Percentiles rank a stretch among this genome's conserved stretches.
Evolutionary conservation across 2,888 invertebrate species (phyloP).

Genomic region (Agonum fuliginosum): DNA sequence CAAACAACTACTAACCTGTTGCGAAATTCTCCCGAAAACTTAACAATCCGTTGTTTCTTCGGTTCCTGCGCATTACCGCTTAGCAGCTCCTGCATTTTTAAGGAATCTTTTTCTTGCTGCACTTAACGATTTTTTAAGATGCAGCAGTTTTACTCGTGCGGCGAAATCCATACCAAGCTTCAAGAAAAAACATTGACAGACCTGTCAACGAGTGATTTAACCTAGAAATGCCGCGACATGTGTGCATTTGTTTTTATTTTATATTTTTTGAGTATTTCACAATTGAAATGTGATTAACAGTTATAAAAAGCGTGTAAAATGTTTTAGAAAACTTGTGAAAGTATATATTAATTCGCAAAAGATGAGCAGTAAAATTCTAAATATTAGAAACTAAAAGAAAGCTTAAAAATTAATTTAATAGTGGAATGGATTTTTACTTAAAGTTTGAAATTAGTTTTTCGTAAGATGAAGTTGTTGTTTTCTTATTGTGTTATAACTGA

Average conservation of each 20-base stretch:
- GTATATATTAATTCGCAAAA: constrained; percentile 20
- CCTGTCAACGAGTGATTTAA: constrained; percentile 21
- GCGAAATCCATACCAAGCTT: not conserved
- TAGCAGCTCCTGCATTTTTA: constrained; percentile 59
- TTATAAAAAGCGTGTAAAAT: constrained; percentile 56
- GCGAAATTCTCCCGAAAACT: constrained; percentile 59
- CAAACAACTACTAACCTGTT: constrained; percentile 67
- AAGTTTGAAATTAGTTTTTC: constrained; percentile 50
- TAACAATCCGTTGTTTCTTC: not conserved
- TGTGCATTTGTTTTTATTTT: not conserved
- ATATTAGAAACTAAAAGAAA: constrained; percentile 12
- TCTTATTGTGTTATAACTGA: constrained; percentile 52
- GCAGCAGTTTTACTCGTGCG: constrained; percentile 64
- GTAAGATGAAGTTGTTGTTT: constrained; percentile 36
- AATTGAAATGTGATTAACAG: constrained; percentile 38
- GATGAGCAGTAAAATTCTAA: not conserved
- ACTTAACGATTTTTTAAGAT: constrained; percentile 74
- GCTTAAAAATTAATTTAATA: not conserved
- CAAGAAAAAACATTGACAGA: not conserved
- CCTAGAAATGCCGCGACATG: constrained; percentile 15
- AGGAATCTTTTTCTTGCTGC: constrained; percentile 65
- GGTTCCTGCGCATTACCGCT: not conserved
- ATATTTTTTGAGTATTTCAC: not conserved
- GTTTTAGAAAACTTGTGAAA: constrained; percentile 55
- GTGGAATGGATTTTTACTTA: too few species aligned